Evolutionary conservation across 1,140 invertebrate genomes (phyloP).

Genomic region (Daktulosphaira vitifoliae): DNA sequence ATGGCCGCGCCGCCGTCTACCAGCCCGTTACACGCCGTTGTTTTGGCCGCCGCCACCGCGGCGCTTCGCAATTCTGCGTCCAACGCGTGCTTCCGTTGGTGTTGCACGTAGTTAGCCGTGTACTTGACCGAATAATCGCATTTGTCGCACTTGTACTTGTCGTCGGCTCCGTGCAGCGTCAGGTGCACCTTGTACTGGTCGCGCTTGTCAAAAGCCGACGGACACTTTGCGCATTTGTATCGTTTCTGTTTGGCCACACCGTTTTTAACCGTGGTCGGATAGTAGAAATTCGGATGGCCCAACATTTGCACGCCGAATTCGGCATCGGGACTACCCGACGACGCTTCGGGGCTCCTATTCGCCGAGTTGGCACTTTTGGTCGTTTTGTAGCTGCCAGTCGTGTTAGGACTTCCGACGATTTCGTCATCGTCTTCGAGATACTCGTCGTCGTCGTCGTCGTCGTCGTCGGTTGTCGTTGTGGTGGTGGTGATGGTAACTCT

Average conservation of each 20-base stretch:
- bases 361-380: constrained; percentile 37
- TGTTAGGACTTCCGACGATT: no score
- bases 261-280: constrained; percentile 64
- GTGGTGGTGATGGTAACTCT: no score
- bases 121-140: constrained; percentile 86
- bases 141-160: constrained; percentile 70
- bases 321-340: constrained; percentile 53
- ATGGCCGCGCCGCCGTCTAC: no score
- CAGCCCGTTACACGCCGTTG: no score
- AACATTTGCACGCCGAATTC: constrained; percentile 58
- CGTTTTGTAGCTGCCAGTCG: constrained; percentile 42
- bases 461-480: background rate
- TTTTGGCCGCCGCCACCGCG: no score
- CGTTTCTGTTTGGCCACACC: constrained; percentile 64
- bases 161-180: constrained; percentile 71
- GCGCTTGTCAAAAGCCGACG: constrained; percentile 76
- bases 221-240: constrained; percentile 77
- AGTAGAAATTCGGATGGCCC: constrained; percentile 66
- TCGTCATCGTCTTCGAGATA: no score
- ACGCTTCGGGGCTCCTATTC: no score
- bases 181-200: constrained; percentile 77
- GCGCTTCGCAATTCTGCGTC: constrained; percentile 38
- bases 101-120: constrained; percentile 72
- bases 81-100: constrained; percentile 64
- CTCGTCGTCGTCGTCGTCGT: background rate